Evolutionary conservation across 2,888 invertebrate genomes (phyloP), one percentile per base, ranked within the genome.

Genomic region (Tethea ocularis): DNA sequence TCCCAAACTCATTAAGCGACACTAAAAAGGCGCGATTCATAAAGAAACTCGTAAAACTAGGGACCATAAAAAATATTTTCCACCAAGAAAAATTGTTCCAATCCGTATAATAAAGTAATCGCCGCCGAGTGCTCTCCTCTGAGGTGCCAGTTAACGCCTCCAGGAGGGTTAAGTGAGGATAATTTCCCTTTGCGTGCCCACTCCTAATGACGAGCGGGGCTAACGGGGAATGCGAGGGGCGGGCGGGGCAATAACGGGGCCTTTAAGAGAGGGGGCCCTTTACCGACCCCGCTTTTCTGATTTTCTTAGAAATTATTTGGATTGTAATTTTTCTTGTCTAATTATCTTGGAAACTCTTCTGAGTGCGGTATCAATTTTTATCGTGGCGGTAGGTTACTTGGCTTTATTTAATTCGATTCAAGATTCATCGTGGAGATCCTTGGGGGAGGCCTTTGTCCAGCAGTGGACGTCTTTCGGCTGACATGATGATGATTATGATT

Each of bases 61-160:
- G 38, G 57, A 65, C 55, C 36, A 62, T 67, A 64, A 66, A 68
- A 68, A 66, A 66, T 62, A 69, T 76, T 75, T 67, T 66, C 57
- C 57, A 68, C 66, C 71, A 82, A 86, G 85, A 88, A 88, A 89
- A 88, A 87, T 83, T 85, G 83, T 87, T 83, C 82, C 84, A 83
- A 88, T 90, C 82, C 86, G 87, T 86, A 87, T 91, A 89, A 91
- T 91, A 91, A 91, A 91, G 88, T 90, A 90, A 91, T 92, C 88
- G 84, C 70, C 67, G 78, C 67, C 77, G 80, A 91, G 90, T 78
- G 84, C 89, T 83, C 91, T 91, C 80, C 78, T 80, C 86, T 86
- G 88, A 91, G 92, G 91, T 91, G 89, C 89, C 90, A 93, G 92
- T 93, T 92, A 91, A 86, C 92, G 91, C 92, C 90, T 91, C 82